Evolutionary conservation across 2,797 vertebrate species (phyloP), one percentile per base, ranked within the genome.

Genomic region (Sebastes ruberrimus): DNA sequence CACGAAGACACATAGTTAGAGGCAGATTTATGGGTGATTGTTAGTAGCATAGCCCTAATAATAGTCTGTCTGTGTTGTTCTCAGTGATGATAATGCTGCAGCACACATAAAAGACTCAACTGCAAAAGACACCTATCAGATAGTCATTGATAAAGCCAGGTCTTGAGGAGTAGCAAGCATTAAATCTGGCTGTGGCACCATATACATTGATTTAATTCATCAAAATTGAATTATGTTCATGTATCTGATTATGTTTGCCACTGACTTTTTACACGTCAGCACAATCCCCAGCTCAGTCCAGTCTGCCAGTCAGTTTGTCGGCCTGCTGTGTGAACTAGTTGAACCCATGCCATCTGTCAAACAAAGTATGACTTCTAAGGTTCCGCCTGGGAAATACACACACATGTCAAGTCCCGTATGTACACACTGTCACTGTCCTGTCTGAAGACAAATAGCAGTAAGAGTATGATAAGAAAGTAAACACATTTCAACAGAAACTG

Each of bases 311-410:
- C 22, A 5, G 68, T 55, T 27, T 35, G 67, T 18, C 35, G 1
- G 74, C 32, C 71, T 64, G 60, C 64, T 32, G 46, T 80, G 82
- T 73, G 79, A 88, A 87, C 66, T 6, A 67, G 62, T 3, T 67
- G 63, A 74, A 81, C 71, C 59, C n/a, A 52, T 30, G 57, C 74
- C 88, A 80, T 86, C 80, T 83, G 88, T 86, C 74, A 81, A 65
- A 60, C 68, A 70, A 66, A 46, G 33, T 38, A 42, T 56, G 74
- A 81, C 84, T 78, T 67, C 49, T 33, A 46, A 63, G 32, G 42
- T 56, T 55, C 59, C 18, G n/a, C 33, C n/a, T 62, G 62, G 56
- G 59, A 76, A 75, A 77, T 22, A 67, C 62, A 82, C 56, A 62
- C 28, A 53, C 13, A 56, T 33, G 35, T 33, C 14, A 25, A 60